Percentiles rank a stretch among this genome's conserved stretches.
Evolutionary conservation across 92 coral and sea anemone genomes (phyloP).

Genomic region (Parazoanthus darwini): DNA sequence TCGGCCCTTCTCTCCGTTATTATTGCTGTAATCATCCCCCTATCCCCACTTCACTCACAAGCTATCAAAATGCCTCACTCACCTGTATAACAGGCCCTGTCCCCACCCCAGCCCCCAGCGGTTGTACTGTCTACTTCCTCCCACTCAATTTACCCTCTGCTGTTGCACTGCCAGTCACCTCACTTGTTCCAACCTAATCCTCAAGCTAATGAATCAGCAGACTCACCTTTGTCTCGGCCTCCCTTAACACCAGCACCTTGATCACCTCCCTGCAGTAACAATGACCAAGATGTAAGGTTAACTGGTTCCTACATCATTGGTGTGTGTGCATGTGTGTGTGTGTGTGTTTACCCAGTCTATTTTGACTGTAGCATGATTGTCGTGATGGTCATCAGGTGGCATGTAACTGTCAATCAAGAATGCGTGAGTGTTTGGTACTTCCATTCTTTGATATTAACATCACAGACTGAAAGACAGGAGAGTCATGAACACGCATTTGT

Average conservation of each 20-base stretch:
- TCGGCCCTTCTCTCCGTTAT: too few species aligned
- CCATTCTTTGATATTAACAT: neutral
- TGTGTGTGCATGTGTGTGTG: too few species aligned
- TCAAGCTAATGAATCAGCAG: constrained; percentile 27
- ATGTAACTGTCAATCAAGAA: neutral
- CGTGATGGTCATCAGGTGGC: neutral
- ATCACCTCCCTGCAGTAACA: constrained; percentile 69
- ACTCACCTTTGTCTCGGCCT: constrained; percentile 65
- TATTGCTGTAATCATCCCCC: neutral
- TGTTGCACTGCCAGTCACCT: neutral
- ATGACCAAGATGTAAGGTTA: neutral
- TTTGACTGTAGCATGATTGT: neutral
- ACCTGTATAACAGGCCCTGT: too few species aligned
- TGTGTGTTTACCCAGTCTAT: neutral
- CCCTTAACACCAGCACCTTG: constrained; percentile 52
- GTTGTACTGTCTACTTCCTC: neutral
- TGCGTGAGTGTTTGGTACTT: neutral
- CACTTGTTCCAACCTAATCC: neutral
- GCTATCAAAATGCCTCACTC: too few species aligned
- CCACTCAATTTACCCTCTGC: neutral
- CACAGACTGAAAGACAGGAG: neutral
- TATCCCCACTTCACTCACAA: neutral
- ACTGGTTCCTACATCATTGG: neutral
- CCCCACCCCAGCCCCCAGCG: neutral
- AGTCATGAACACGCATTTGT: too few species aligned